These are phyloP conservation scores for Nasonovia ribisnigri DNA, from an alignment of 2,888 invertebrate species.

Conservation along the genomic window DNA sequence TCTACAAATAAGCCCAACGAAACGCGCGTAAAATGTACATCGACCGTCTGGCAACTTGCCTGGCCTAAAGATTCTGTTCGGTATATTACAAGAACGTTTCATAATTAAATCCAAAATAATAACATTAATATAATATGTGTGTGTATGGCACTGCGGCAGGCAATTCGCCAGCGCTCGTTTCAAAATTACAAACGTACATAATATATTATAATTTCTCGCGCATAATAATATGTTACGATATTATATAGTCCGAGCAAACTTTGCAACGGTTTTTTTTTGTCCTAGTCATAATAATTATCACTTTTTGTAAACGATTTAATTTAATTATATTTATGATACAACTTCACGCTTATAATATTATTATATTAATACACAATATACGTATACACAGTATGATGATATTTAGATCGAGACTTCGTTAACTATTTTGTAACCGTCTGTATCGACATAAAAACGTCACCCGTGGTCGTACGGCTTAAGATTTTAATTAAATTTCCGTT, in stretches of 20 bases:
- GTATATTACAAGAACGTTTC: slow-evolving; percentile 40
- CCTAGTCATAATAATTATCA: slow-evolving; percentile 32
- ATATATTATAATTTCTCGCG: slow-evolving; percentile 16
- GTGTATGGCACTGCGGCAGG: neutral
- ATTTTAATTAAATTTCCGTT: slow-evolving; percentile 57
- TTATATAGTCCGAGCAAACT: neutral
- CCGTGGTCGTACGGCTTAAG: neutral
- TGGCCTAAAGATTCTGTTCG: slow-evolving; percentile 7
- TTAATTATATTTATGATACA: slow-evolving; percentile 13
- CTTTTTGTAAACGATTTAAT: slow-evolving; percentile 33
- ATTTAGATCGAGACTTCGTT: neutral
- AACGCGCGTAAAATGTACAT: slow-evolving; percentile 23
- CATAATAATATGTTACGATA: neutral
- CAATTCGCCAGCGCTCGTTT: slow-evolving; percentile 45
- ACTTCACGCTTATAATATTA: neutral
- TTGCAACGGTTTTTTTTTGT: neutral
- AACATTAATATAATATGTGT: neutral
- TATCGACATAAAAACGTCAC: slow-evolving; percentile 35
- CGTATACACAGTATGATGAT: neutral
- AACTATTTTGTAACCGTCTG: neutral
- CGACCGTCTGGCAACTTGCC: slow-evolving; percentile 30
- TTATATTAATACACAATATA: neutral
- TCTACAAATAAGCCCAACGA: slow-evolving; percentile 32
- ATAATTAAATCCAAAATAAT: slow-evolving; percentile 46
- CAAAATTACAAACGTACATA: neutral